Percentiles rank a stretch among this genome's conserved stretches.
Evolutionary conservation across 37 sponge, comb jelly and placozoan genomes (phyloP).

Genomic region (Mnemiopsis leidyi): DNA sequence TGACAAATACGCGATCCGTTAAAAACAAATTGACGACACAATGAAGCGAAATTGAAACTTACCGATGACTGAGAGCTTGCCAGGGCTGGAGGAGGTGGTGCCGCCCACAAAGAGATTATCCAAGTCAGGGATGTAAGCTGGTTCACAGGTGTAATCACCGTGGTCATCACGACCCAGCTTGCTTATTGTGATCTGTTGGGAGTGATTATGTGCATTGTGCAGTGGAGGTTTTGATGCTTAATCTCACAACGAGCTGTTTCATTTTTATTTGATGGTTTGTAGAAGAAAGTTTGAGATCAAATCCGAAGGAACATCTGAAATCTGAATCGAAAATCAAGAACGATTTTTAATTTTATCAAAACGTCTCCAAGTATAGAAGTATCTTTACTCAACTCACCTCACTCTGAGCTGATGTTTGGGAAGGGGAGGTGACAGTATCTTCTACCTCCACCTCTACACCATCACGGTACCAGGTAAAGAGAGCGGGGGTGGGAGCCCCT

Average conservation of each 20-base stretch:
- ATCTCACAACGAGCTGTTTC: too few relatives aligned
- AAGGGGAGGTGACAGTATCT: neutral
- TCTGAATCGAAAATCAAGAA: too few relatives aligned
- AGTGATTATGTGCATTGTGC: too few relatives aligned
- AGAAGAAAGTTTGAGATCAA: too few relatives aligned
- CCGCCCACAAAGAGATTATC: conserved; percentile 29
- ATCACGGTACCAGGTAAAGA: neutral
- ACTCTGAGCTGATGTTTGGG: neutral
- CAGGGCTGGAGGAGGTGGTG: neutral
- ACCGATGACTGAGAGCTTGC: conserved; percentile 16
- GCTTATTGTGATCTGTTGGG: neutral
- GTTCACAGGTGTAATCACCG: conserved; percentile 52
- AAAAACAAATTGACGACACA: too few relatives aligned
- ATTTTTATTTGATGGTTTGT: too few relatives aligned
- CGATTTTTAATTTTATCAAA: too few relatives aligned
- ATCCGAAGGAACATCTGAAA: too few relatives aligned
- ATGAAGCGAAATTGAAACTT: neutral
- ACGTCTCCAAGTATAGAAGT: too few relatives aligned
- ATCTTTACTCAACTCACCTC: too few relatives aligned
- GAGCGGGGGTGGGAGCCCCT: neutral
- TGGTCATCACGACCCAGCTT: neutral
- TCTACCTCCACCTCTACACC: neutral
- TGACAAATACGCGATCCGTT: too few relatives aligned
- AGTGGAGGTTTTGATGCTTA: too few relatives aligned
- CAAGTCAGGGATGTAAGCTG: neutral